phyloP scores from a whole-genome alignment of 2,888 invertebrate genomes.

The Isoperla grammatica region DNA sequence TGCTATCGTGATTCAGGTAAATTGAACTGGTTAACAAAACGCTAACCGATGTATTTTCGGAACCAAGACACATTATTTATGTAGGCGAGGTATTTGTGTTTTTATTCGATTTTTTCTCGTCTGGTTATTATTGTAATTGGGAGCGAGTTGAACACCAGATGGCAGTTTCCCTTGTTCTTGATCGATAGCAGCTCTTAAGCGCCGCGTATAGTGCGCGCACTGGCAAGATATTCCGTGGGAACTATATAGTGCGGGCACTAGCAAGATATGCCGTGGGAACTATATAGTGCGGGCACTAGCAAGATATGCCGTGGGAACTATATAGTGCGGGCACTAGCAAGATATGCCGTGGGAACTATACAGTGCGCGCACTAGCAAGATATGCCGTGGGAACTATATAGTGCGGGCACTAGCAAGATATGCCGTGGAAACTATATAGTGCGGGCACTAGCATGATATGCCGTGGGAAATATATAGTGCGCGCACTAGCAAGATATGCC shows the following conservation, averaged over 20 bases:
- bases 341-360: too few species aligned
- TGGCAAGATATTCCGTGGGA: not conserved
- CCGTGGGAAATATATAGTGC: too few species aligned
- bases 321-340: too few species aligned
- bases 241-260: too few species aligned
- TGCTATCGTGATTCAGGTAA: too few species aligned
- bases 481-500: too few species aligned
- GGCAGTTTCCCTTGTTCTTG: constrained; percentile 25
- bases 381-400: too few species aligned
- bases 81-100: not conserved
- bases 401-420: too few species aligned
- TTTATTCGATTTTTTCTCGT: not conserved
- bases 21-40: too few species aligned
- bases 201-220: not conserved
- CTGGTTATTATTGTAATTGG: constrained; percentile 27
- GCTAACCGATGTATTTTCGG: not conserved
- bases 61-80: not conserved
- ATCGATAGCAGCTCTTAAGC: constrained; percentile 21
- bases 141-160: constrained; percentile 18
- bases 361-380: too few species aligned
- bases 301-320: not conserved
- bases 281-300: not conserved
- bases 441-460: too few species aligned
- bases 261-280: not conserved
- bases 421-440: too few species aligned